Evolutionary conservation across 2,797 vertebrate genomes (phyloP), one percentile per base, ranked within the genome.

Genomic region (Chloroceryle amazona): DNA sequence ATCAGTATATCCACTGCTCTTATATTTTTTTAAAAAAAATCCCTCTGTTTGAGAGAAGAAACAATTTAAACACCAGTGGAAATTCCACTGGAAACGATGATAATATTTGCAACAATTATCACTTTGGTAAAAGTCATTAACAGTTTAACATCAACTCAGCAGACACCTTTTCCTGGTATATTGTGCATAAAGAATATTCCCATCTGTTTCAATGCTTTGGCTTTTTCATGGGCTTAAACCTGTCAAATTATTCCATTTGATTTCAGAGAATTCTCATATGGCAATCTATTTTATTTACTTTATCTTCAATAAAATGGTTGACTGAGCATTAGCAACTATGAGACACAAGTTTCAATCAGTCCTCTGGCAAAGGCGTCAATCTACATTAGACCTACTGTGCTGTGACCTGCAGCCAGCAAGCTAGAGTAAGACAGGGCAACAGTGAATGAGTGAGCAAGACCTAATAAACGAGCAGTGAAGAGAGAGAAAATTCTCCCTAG

Each of bases 261-360:
- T 99, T 99, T 99, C 98, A 98, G 97, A 98, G 98, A 99, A 98
- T 98, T 98, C 98, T 99, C 98, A 98, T 98, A 98, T 97, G 98
- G 98, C 98, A 98, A 98, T 98, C 99, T 98, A 98, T 98, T 99
- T 99, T 99, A 99, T 99, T 99, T 99, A 99, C 99, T 99, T 99
- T 98, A 99, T 99, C 99, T 99, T 98, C 99, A 99, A 99, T 99
- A 99, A 99, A 99, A 99, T 99, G 99, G 98, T 99, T 99, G 98
- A 99, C 98, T 99, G 99, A 99, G 97, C 99, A 98, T 99, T 99
- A 98, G 98, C 98, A 99, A 99, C 98, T 99, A 98, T 96, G 98
- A 99, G 98, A 99, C 98, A 98, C 97, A 98, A 98, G 98, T 99
- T 99, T 99, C 99, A 99, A 99, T 99, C 99, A 98, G 98, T 96